A percentile compares a stretch with the other conserved stretches of the same genome.
phyloP scores from a whole-genome alignment of 2,888 invertebrate genomes.

The Noctua pronuba region DNA sequence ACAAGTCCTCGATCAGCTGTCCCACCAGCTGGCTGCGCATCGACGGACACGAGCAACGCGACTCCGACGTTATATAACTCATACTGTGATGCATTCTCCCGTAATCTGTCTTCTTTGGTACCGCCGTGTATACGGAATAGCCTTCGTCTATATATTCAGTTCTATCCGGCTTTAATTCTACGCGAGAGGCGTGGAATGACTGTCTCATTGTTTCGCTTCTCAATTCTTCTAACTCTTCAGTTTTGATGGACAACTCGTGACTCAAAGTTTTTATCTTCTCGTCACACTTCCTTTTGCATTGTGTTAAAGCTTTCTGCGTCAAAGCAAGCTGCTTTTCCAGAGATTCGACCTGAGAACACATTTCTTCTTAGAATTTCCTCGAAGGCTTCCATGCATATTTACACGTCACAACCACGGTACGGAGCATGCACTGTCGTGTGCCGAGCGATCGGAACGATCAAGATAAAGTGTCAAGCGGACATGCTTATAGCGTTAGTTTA shows the following conservation, averaged over 20 bases:
- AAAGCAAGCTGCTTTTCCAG: slow-evolving; percentile 90
- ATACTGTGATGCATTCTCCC: slow-evolving; percentile 88
- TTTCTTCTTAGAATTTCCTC: slow-evolving; percentile 83
- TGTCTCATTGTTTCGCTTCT: slow-evolving; percentile 86
- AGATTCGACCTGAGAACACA: slow-evolving; percentile 90
- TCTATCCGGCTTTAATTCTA: slow-evolving; percentile 86
- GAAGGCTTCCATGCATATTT: slow-evolving; percentile 82
- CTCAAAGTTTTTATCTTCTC: slow-evolving; percentile 90
- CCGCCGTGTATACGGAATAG: slow-evolving; percentile 86
- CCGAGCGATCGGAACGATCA: slow-evolving; percentile 69
- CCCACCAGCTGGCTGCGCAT: slow-evolving; percentile 88
- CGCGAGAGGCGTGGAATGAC: slow-evolving; percentile 84
- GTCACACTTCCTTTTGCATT: slow-evolving; percentile 88
- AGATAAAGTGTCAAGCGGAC: slow-evolving; percentile 71
- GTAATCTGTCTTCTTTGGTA: slow-evolving; percentile 88
- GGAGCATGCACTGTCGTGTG: slow-evolving; percentile 81
- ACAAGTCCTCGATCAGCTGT: slow-evolving; percentile 87
- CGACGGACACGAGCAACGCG: slow-evolving; percentile 86
- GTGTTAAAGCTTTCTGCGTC: slow-evolving; percentile 89
- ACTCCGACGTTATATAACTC: slow-evolving; percentile 85
- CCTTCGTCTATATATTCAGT: slow-evolving; percentile 88
- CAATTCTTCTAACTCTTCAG: slow-evolving; percentile 88
- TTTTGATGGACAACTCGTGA: slow-evolving; percentile 90
- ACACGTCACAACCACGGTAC: slow-evolving; percentile 75
- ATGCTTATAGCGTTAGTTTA: slow-evolving; percentile 72